Conservation (phyloP, 1,140 invertebrate genomes). For the Oryzaephilus surinamensis region DNA sequence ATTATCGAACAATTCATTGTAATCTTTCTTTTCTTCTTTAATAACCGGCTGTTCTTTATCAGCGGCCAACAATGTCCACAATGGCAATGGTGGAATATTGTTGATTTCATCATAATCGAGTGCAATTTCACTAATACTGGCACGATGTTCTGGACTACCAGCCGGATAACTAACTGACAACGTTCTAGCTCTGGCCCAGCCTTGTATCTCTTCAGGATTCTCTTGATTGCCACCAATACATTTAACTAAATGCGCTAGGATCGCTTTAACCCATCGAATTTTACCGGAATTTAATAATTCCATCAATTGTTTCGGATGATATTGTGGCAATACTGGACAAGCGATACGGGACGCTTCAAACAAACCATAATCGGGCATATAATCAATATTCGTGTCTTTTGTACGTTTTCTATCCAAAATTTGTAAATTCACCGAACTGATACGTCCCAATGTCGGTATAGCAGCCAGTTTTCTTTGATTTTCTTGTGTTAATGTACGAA, state of each 20-base stretch:
- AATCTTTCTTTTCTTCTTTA: constrained; percentile 49
- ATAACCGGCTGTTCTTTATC: constrained; percentile 66
- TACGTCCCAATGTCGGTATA: constrained; percentile 67
- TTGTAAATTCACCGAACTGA: constrained; percentile 72
- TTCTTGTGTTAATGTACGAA: constrained; percentile 61
- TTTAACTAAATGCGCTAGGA: constrained; percentile 88
- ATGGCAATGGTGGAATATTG: constrained; percentile 89
- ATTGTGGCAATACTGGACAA: constrained; percentile 96
- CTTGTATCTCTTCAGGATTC: constrained; percentile 38
- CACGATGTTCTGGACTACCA: constrained; percentile 39
- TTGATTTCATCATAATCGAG: constrained; percentile 94
- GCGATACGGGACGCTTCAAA: constrained; percentile 95
- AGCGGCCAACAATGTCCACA: constrained; percentile 90
- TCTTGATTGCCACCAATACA: constrained; percentile 58
- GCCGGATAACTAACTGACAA: constrained; percentile 77
- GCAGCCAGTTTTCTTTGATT: constrained; percentile 62
- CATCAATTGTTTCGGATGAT: constrained; percentile 98
- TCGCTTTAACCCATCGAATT: constrained; percentile 95
- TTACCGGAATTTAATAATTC: constrained; percentile 98
- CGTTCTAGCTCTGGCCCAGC: constrained; percentile 77
- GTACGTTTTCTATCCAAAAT: constrained; percentile 59
- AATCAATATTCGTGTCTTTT: constrained; percentile 51
- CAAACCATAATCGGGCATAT: constrained; percentile 87
- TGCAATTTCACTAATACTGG: constrained; percentile 47
- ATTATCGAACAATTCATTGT: constrained; percentile 77